These are phyloP conservation scores for Choloepus didactylus DNA, from an alignment of 2,797 vertebrate genomes.

Conservation along the genomic window DNA sequence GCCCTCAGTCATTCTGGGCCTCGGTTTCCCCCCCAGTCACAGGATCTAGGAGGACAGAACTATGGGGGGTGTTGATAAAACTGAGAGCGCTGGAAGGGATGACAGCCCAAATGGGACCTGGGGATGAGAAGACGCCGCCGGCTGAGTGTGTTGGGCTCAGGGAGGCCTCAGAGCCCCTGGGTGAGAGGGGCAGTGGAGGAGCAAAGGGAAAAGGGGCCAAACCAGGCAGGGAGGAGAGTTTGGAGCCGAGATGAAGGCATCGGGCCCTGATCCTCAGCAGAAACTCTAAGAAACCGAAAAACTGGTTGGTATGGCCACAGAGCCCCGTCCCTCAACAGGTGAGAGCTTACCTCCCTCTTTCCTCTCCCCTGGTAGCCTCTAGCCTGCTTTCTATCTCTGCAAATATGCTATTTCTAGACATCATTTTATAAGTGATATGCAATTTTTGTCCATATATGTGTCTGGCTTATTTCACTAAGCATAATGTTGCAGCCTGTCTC, in stretches of 20 bases:
- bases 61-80: fast-evolving
- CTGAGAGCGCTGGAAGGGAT: background rate
- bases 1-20: background rate
- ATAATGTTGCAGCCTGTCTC: too few species aligned
- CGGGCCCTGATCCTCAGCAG: background rate
- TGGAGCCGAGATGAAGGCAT: background rate
- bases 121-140: background rate
- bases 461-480: too few species aligned
- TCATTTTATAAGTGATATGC: too few species aligned
- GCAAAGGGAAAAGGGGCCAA: background rate
- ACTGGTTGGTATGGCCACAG: background rate
- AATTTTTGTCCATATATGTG: too few species aligned
- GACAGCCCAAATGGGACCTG: background rate
- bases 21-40: fast-evolving
- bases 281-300: background rate
- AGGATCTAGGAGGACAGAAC: background rate
- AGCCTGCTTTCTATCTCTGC: too few species aligned
- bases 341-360: background rate
- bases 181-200: too few species aligned
- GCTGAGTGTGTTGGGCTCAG: background rate
- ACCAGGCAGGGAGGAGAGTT: background rate
- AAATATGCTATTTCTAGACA: too few species aligned
- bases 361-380: too few species aligned
- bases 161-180: background rate
- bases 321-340: background rate